These are phyloP conservation scores for Yasuhikotakia modesta DNA, from an alignment of 2,797 vertebrate genomes.

Conservation along the genomic window DNA sequence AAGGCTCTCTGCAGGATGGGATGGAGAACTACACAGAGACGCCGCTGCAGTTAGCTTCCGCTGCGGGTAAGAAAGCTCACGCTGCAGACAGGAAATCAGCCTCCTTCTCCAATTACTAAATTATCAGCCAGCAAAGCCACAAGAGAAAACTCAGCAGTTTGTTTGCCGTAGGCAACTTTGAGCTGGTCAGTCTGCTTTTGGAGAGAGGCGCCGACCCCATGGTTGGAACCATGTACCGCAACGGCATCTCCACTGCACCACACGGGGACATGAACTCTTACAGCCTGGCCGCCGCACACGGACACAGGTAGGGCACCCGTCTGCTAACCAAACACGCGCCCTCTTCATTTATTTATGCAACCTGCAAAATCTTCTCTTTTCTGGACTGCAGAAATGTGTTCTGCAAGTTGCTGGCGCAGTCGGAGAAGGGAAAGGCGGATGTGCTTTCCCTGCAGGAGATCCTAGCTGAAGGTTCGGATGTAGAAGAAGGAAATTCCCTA, in stretches of 20 bases:
- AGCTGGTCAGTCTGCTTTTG: constrained; percentile 94
- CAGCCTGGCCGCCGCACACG: constrained; percentile 96
- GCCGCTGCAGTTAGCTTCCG: constrained; percentile 92
- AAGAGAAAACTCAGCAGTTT: constrained; percentile 37
- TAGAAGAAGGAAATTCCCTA: constrained; percentile 81
- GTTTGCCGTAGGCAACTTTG: constrained; percentile 88
- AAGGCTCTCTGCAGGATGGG: constrained; percentile 91
- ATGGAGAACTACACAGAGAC: constrained; percentile 98
- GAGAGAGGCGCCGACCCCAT: constrained; percentile 93
- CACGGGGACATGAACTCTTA: constrained; percentile 98
- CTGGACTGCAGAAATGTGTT: constrained; percentile 88
- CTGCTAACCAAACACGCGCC: neutral
- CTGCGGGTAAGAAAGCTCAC: constrained; percentile 82
- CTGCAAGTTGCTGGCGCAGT: constrained; percentile 91
- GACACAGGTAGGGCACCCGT: constrained; percentile 86
- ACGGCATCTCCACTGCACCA: constrained; percentile 92
- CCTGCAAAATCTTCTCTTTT: constrained; percentile 39
- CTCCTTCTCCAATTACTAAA: constrained; percentile 19
- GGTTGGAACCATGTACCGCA: constrained; percentile 95
- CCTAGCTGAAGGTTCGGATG: constrained; percentile 90
- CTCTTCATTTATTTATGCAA: constrained; percentile 31
- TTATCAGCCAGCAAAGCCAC: constrained; percentile 16
- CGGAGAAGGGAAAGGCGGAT: constrained; percentile 90
- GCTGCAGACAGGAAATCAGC: constrained; percentile 45
- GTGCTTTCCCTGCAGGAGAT: constrained; percentile 97